A percentile compares a stretch with the other conserved stretches of the same genome.
Conservation (phyloP, 2,888 invertebrate species). For the Mimumesa dahlbomi region DNA sequence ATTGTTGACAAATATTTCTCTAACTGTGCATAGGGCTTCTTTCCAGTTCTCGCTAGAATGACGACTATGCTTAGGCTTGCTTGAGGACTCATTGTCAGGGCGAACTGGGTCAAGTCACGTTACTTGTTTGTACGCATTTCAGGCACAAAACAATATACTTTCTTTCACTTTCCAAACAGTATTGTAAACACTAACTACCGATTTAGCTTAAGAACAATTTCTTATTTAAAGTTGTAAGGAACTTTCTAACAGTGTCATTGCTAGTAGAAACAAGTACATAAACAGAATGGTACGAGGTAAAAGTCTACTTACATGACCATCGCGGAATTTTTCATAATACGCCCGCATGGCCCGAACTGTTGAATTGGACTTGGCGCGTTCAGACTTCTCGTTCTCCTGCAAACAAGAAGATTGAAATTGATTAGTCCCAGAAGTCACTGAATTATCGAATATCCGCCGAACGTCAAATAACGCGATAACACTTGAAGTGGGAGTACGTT, state of each 20-base stretch:
- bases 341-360: conserved; percentile 98
- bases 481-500: not conserved
- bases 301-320: conserved; percentile 95
- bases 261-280: not conserved
- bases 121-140: no score
- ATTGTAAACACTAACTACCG: not conserved
- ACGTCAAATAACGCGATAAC: not conserved
- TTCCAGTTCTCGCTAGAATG: conserved; percentile 11
- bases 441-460: not conserved
- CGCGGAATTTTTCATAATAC: conserved; percentile 97
- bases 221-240: no score
- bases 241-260: no score
- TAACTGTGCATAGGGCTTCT: no score
- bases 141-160: conserved; percentile 6
- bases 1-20: no score
- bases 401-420: conserved; percentile 76
- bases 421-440: conserved; percentile 3
- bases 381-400: conserved; percentile 95
- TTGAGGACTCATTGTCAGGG: conserved; percentile 21
- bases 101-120: conserved; percentile 33
- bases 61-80: not conserved
- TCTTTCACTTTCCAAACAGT: conserved; percentile 4
- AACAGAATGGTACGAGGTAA: not conserved
- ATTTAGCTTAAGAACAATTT: not conserved
- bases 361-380: conserved; percentile 98